Evolutionary conservation across 2,113 vertebrate genomes (phyloP).

Genomic region (Lamprologus lemairii): DNA sequence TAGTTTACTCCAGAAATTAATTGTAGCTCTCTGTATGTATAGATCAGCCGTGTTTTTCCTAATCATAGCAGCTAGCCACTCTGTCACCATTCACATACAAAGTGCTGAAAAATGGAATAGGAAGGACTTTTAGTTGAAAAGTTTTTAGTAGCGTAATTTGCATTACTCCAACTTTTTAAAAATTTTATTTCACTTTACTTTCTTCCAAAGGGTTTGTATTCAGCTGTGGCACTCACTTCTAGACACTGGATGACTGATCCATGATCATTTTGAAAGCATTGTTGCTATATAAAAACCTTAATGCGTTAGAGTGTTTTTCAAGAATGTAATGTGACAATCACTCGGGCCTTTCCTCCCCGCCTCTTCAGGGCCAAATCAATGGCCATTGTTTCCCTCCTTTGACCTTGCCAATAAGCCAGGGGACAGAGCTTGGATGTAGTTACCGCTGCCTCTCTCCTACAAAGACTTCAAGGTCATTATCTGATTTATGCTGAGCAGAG

Average conservation of each 20-base stretch:
- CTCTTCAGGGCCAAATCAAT: slow-evolving; percentile 67
- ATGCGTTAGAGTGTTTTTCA: background rate
- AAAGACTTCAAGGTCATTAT: slow-evolving; percentile 72
- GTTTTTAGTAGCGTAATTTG: background rate
- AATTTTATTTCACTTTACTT: accelerated
- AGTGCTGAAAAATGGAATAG: background rate
- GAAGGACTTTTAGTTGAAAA: background rate
- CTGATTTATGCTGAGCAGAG: slow-evolving; percentile 56
- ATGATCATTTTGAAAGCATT: background rate
- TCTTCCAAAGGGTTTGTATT: background rate
- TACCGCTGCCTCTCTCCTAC: slow-evolving; percentile 45
- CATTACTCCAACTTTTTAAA: background rate
- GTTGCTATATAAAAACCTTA: background rate
- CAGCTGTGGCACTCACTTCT: background rate
- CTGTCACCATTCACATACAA: background rate
- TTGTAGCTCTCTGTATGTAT: background rate
- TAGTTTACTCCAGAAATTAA: background rate
- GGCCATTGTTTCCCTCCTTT: slow-evolving; percentile 65
- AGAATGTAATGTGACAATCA: slow-evolving; percentile 44
- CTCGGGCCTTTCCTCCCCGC: background rate
- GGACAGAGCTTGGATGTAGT: slow-evolving; percentile 58
- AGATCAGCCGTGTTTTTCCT: background rate
- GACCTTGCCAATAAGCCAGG: slow-evolving; percentile 64
- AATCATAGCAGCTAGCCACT: background rate
- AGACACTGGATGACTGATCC: background rate